A percentile compares a stretch with the other conserved stretches of the same genome.
Conservation (phyloP, 2,113 vertebrate genomes). For the Theristicus caerulescens region DNA sequence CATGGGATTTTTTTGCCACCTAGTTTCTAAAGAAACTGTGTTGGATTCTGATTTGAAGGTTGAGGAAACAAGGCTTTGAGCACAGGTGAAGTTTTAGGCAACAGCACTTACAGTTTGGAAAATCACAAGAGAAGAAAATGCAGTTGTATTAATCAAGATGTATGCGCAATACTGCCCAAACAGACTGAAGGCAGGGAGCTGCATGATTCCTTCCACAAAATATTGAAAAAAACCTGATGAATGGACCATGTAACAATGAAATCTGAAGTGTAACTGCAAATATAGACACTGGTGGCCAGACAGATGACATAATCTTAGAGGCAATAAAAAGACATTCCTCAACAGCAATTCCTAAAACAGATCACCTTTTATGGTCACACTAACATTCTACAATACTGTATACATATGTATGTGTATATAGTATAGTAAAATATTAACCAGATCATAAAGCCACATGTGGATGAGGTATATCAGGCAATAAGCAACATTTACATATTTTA, state of each 20-base stretch:
- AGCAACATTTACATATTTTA: background rate
- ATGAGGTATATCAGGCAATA: background rate
- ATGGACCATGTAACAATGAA: background rate
- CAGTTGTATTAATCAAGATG: background rate
- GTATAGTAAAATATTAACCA: background rate
- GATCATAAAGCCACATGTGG: background rate
- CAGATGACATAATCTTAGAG: background rate
- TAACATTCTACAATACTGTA: background rate
- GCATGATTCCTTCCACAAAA: background rate
- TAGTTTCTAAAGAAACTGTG: background rate
- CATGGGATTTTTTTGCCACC: background rate
- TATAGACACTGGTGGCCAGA: background rate
- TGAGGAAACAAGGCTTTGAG: background rate
- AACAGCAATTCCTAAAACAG: background rate
- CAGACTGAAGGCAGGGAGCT: background rate
- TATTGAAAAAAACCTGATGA: background rate
- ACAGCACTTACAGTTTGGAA: background rate
- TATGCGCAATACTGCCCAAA: background rate
- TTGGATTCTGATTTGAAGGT: background rate
- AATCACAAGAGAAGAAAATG: background rate
- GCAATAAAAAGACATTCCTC: background rate
- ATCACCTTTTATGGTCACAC: background rate
- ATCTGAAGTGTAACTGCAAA: background rate
- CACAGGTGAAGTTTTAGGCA: background rate
- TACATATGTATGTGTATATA: background rate